Evolutionary conservation across 1,140 invertebrate genomes (phyloP), one percentile per base, ranked within the genome.

Genomic region (Drosophila nigromelanica): DNA sequence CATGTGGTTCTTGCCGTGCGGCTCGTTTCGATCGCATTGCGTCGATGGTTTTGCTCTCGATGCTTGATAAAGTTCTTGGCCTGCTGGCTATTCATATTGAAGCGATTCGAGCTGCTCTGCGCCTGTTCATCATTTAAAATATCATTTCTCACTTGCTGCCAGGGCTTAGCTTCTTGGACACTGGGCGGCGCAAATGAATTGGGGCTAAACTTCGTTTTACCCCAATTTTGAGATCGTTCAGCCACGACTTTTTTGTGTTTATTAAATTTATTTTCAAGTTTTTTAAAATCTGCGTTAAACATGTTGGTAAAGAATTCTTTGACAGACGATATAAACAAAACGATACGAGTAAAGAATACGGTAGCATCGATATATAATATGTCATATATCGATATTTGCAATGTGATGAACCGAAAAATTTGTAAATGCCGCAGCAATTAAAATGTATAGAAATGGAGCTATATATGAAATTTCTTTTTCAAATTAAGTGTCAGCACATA

Each of bases 141-240:
- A 11, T 83, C 76, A 18, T 72, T 77, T 33, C 64, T 89, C 8
- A 89, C 73, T 48, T 80, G 80, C 3, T 78, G 45, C 83, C 83
- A 89, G 0, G 80, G 76, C 7, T 55, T 61, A 2, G 83, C 12
- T 1, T 50, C 51, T 35, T 82, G 45, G 0, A 69, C 33, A 5
- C 54, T 69, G 4, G 59, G 74, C 5, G 14, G 45, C 15, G 37
- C 8, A 59, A 18, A 81, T 1, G 60, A 5, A 4, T 67, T 47
- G 0, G 80, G 80, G 10, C 33, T 73, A n/a, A 89, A 87, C 48
- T 87, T 87, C 5, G 7, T 15, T 24, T 73, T 45, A 11, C 82
- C 82, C 82, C 82, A 87, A 4, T 7, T 15, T 12, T 51, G 39
- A 6, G 78, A 79, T 5, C 42, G 58, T 1, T 51, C 1, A 0